Conservation (phyloP, 2,113 vertebrate species). For the Rhabdornis inornatus region DNA sequence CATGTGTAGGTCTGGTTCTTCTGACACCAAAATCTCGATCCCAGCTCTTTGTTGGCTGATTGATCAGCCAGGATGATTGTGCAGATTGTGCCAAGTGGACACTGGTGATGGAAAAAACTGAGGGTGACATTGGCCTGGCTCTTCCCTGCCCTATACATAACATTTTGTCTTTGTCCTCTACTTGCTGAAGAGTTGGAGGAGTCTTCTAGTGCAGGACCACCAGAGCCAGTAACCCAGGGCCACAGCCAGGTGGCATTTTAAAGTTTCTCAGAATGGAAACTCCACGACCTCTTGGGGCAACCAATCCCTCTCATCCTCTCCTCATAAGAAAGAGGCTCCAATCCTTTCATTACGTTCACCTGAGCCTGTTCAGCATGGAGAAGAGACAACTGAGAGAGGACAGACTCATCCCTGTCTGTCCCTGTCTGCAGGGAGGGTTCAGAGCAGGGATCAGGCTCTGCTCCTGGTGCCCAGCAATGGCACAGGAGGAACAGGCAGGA, state of each 20-base stretch:
- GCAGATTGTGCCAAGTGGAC: background rate
- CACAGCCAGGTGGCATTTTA: background rate
- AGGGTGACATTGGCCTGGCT: background rate
- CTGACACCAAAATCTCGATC: background rate
- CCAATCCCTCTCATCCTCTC: background rate
- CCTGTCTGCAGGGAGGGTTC: background rate
- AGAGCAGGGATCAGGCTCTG: background rate
- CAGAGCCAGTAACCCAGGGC: no score
- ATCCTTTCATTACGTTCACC: fast-evolving
- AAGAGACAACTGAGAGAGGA: background rate
- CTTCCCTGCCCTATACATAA: background rate
- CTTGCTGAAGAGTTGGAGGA: background rate
- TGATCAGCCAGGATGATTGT: background rate
- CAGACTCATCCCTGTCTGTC: background rate
- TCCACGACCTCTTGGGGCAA: background rate
- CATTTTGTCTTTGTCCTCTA: background rate
- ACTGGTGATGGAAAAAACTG: background rate
- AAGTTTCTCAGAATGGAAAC: background rate
- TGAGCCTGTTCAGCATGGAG: fast-evolving
- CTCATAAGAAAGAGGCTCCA: fast-evolving
- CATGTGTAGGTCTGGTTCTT: background rate
- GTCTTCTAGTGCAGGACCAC: background rate
- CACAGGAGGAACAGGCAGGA: background rate
- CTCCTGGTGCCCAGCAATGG: fast-evolving
- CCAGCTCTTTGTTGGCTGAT: background rate